Conservation (phyloP, 2,888 invertebrate genomes). For the Tetramorium bicarinatum region DNA sequence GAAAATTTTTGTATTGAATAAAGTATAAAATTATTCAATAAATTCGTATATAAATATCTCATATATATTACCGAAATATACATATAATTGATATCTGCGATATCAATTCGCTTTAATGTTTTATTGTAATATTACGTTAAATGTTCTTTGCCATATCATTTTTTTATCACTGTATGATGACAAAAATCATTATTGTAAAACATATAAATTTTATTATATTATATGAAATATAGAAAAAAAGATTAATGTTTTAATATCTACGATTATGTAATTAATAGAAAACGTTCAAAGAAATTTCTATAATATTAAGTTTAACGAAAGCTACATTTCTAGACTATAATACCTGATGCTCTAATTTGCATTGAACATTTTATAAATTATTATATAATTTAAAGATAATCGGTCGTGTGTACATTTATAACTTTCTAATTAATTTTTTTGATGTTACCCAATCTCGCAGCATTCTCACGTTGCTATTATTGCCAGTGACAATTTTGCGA, state of each 20-base stretch:
- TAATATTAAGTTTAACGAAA: constrained; percentile 1
- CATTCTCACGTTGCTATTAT: constrained; percentile 30
- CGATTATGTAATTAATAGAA: background rate
- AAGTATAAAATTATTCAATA: background rate
- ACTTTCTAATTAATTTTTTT: constrained; percentile 38
- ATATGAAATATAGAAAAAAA: background rate
- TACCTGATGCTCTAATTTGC: background rate
- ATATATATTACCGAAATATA: background rate
- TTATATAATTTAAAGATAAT: constrained; percentile 8
- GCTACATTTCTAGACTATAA: background rate
- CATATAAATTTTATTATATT: constrained; percentile 29
- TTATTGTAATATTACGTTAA: background rate
- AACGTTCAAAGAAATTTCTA: constrained; percentile 1
- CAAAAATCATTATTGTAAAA: background rate
- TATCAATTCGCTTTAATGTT: background rate
- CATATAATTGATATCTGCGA: background rate
- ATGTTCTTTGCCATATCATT: background rate
- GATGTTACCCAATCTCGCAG: background rate
- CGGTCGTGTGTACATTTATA: background rate
- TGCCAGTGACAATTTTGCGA: constrained; percentile 34
- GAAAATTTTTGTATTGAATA: background rate
- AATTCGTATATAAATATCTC: background rate
- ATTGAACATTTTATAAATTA: background rate
- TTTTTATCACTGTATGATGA: background rate
- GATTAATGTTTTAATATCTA: background rate